phyloP scores from a whole-genome alignment of 2,888 invertebrate species.

The Lithodes maja region DNA sequence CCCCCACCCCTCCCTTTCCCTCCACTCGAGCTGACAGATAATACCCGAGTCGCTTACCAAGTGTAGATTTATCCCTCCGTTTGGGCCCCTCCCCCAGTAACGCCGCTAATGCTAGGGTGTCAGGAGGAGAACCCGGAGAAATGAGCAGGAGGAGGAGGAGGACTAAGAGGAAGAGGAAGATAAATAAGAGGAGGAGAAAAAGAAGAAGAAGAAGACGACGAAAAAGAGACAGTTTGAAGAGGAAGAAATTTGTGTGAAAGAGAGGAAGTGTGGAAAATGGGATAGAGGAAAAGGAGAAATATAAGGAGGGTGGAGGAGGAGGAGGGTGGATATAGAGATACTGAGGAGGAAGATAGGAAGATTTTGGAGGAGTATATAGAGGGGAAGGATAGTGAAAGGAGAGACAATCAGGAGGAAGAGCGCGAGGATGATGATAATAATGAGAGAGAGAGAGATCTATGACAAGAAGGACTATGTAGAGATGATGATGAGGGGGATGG shows the following conservation, averaged over 20 bases:
- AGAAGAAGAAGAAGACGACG: neutral
- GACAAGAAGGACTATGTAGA: neutral
- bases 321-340: neutral
- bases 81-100: neutral
- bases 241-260: neutral
- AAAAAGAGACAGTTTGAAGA: neutral
- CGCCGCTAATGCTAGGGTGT: neutral
- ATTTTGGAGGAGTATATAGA: neutral
- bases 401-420: neutral
- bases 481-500: neutral
- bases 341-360: neutral
- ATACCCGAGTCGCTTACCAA: slow-evolving; percentile 25
- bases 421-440: neutral
- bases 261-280: neutral
- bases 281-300: neutral
- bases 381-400: neutral
- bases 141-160: neutral
- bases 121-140: neutral
- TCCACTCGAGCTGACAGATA: slow-evolving; percentile 11
- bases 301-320: neutral
- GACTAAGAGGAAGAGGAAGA: neutral
- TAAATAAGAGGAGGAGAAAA: neutral
- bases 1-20: neutral
- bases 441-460: neutral
- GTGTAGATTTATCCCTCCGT: slow-evolving; percentile 22